A percentile compares a stretch with the other conserved stretches of the same genome.
Conservation (phyloP, 1,140 invertebrate species). For the silkworm (Bombyx mori) region ASM3026992v2 NC_085109.1:8032001-8032500, state of each 20-base stretch:
- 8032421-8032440: conserved; percentile 52
- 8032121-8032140: conserved; percentile 6
- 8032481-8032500: neutral
- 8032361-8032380: conserved; percentile 1
- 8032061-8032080: conserved; percentile 11
- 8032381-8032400: conserved; percentile 26
- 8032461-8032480: conserved; percentile 30
- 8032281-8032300: conserved; percentile 40
- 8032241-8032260: conserved; percentile 33
- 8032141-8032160: too few relatives aligned
- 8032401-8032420: conserved; percentile 41
- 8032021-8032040: conserved; percentile 59
- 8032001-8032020: conserved; percentile 74
- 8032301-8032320: conserved; percentile 30
- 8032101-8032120: conserved; percentile 27
- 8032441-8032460: conserved; percentile 52
- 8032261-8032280: conserved; percentile 47
- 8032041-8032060: conserved; percentile 34
- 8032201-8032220: conserved; percentile 12
- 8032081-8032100: conserved; percentile 25
- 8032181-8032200: too few relatives aligned
- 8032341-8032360: neutral
- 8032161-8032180: too few relatives aligned
- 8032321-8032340: too few relatives aligned
- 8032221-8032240: conserved; percentile 32